Evolutionary conservation across 2,797 vertebrate genomes (phyloP).

Genomic region (Mycteria americana): DNA sequence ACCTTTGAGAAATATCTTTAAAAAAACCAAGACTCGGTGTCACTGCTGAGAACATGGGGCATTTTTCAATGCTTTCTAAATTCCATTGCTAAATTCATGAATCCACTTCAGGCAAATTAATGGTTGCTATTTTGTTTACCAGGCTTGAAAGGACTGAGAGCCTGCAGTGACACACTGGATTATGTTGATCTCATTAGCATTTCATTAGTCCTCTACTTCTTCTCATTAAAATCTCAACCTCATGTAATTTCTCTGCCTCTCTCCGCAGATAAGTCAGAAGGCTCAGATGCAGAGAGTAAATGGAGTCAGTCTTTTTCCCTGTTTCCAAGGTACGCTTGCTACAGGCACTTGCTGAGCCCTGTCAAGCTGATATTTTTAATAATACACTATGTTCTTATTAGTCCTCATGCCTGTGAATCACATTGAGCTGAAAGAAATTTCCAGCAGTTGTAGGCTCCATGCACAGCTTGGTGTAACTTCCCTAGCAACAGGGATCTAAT

Average conservation of each 20-base stretch:
- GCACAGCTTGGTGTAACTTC: conserved; percentile 48
- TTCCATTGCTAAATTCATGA: neutral
- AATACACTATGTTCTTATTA: conserved; percentile 53
- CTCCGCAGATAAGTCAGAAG: neutral
- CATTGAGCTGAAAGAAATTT: conserved; percentile 49
- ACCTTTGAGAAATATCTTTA: neutral
- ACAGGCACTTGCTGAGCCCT: conserved; percentile 33
- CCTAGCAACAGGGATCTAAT: conserved; percentile 64
- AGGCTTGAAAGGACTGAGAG: conserved; percentile 3
- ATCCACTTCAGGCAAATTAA: neutral
- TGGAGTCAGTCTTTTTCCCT: neutral
- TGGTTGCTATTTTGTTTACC: conserved; percentile 17
- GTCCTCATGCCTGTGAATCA: conserved; percentile 26
- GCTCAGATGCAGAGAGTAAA: neutral
- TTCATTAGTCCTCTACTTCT: conserved; percentile 41
- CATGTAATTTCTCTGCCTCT: conserved; percentile 25
- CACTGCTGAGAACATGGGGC: neutral
- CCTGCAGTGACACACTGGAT: conserved; percentile 8
- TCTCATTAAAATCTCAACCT: conserved; percentile 47
- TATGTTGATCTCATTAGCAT: conserved; percentile 8
- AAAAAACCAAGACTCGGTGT: neutral
- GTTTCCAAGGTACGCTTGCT: neutral
- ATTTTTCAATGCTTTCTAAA: neutral
- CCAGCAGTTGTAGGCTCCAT: conserved; percentile 39
- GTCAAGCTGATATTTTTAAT: conserved; percentile 49